Conservation (phyloP, 1,140 invertebrate genomes). For the Triops cancriformis region DNA sequence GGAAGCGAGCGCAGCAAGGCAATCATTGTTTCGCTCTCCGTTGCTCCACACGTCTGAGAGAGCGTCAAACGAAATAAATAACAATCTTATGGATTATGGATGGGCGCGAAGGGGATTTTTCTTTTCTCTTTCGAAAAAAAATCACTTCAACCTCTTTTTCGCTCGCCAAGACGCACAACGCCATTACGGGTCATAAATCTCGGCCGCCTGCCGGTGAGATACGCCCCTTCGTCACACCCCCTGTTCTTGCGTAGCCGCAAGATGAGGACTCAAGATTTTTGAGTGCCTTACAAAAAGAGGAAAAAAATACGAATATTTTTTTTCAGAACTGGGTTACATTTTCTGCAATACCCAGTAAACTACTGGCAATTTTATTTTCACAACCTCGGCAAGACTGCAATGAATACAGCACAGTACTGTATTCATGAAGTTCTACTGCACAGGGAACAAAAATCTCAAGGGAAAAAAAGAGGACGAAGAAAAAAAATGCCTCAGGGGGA, state of each 20-base stretch:
- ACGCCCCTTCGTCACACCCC: constrained; percentile 3
- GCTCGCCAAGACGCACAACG: neutral
- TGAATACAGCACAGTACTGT: no score
- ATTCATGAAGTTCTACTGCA: neutral
- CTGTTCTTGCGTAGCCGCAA: neutral
- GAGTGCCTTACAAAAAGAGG: neutral
- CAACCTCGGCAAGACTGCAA: no score
- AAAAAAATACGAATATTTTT: neutral
- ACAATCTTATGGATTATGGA: neutral
- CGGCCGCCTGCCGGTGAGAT: constrained; percentile 6
- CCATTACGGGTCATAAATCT: neutral
- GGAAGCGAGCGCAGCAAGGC: neutral
- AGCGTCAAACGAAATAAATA: neutral
- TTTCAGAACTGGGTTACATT: neutral
- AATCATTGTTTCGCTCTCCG: neutral
- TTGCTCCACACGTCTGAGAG: neutral
- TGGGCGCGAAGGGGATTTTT: neutral
- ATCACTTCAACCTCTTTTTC: neutral
- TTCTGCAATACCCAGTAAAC: neutral
- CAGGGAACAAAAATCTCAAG: neutral
- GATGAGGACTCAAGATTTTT: neutral
- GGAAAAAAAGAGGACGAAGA: neutral
- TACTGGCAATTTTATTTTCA: no score
- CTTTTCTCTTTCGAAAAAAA: neutral
- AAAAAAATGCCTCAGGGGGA: neutral